A percentile compares a stretch with the other conserved stretches of the same genome.
Evolutionary conservation across 2,113 vertebrate genomes (phyloP).

Genomic region (Ammodytes marinus): DNA sequence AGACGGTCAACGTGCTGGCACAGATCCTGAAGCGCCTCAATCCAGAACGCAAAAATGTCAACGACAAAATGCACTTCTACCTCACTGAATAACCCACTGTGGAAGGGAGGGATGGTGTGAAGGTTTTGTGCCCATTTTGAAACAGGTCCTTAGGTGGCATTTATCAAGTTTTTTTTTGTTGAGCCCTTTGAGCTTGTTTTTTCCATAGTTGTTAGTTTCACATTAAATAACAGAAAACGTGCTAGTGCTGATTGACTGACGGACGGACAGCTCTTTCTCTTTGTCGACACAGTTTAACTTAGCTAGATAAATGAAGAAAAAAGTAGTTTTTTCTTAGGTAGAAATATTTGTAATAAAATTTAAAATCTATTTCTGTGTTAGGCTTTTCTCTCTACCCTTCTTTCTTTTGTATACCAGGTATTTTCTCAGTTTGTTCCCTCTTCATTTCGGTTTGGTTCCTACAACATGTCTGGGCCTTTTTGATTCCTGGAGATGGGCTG

Average conservation of each 20-base stretch:
- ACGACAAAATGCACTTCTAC: conserved; percentile 97
- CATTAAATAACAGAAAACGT: neutral
- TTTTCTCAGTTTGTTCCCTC: neutral
- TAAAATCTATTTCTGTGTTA: neutral
- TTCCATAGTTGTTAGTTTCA: neutral
- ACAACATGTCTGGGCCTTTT: neutral
- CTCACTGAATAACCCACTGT: conserved; percentile 86
- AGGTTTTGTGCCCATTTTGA: neutral
- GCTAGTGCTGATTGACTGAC: neutral
- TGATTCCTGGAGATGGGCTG: neutral
- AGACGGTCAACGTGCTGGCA: conserved; percentile 94
- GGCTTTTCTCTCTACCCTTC: neutral
- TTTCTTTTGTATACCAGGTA: neutral
- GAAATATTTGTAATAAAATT: conserved; percentile 53
- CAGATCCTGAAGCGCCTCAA: conserved; percentile 96
- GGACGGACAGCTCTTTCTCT: neutral
- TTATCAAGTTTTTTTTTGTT: neutral
- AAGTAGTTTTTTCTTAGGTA: conserved; percentile 15
- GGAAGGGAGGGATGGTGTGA: neutral
- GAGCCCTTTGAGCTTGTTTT: conserved; percentile 9
- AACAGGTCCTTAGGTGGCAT: neutral
- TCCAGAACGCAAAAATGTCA: conserved; percentile 92
- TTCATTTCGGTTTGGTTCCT: neutral
- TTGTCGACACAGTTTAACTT: neutral
- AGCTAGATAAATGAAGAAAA: neutral